Evolutionary conservation across 2,113 vertebrate species (phyloP).

Genomic region (Paradisaea rubra): DNA sequence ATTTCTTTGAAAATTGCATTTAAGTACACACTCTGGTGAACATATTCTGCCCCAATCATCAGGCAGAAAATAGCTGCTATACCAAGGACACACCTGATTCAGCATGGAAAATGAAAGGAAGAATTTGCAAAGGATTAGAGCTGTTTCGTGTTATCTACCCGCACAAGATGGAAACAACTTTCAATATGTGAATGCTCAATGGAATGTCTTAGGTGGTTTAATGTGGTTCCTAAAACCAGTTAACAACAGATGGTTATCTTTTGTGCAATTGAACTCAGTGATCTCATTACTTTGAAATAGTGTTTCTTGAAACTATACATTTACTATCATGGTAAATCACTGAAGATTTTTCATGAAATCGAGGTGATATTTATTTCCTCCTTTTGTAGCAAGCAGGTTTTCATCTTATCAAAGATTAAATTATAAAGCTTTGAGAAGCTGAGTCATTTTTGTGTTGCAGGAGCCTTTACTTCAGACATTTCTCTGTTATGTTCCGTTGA

Average conservation of each 20-base stretch:
- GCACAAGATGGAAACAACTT: neutral
- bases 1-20: neutral
- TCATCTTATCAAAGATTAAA: neutral
- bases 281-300: neutral
- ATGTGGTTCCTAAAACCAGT: neutral
- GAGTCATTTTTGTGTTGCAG: neutral
- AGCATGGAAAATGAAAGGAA: neutral
- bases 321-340: neutral
- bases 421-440: neutral
- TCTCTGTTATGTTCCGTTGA: conserved; percentile 13
- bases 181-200: neutral
- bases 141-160: neutral
- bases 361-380: neutral
- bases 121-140: neutral
- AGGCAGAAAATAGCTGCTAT: neutral
- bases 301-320: neutral
- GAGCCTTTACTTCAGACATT: conserved; percentile 34
- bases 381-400: neutral
- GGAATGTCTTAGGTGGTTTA: neutral
- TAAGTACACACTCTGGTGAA: neutral
- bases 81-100: neutral
- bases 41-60: neutral
- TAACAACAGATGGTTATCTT: neutral
- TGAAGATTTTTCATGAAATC: neutral
- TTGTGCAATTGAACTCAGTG: neutral